Evolutionary conservation across 2,113 vertebrate species (phyloP), one percentile per base, ranked within the genome.

Genomic region (Puntigrus tetrazona): DNA sequence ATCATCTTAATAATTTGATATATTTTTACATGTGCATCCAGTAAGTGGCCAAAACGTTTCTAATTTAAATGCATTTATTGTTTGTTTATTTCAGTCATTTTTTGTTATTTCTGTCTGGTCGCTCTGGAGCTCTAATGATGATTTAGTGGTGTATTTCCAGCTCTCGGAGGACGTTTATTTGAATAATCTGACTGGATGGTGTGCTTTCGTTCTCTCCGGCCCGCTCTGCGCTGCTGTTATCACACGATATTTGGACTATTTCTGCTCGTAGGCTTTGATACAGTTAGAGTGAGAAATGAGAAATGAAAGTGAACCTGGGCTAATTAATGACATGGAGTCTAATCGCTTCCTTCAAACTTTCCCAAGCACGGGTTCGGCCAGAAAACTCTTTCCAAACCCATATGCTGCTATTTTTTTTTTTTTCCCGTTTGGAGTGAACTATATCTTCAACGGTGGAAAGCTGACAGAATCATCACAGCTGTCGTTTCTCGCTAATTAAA

Each of bases 241-340:
- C 36, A 41, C 36, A 25, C 14, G 25, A 25, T 43, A 72, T 72
- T 25, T 72, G 11, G 22, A 14, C 38, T 72, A 72, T 43, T 72
- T 72, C 69, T 72, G 69, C 69, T 70, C 3, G 25, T 72, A n/a
- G 38, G 36, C 36, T 72, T 25, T 72, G 69, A 43, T 7, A 72
- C 69, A 72, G 25, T 72, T 72, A 43, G 38, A 41, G 69, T 72
- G 38, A 43, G 69, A 43, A 70, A 25, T n/a, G 67, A 70, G 34
- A 70, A 41, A 72, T 72, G 22, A 72, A 72, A 72, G 20, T 72
- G 69, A 72, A 38, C 36, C 22, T 7, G 22, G 1, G 1, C 69
- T 72, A 72, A 72, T 72, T 72, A 72, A 43, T 72, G 38, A 14
- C 38, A 16, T 0, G 41, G 69, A 72, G 69, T 43, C 38, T 43